Evolutionary conservation across 2,888 invertebrate genomes (phyloP).

Genomic region (Nomada ferruginata): DNA sequence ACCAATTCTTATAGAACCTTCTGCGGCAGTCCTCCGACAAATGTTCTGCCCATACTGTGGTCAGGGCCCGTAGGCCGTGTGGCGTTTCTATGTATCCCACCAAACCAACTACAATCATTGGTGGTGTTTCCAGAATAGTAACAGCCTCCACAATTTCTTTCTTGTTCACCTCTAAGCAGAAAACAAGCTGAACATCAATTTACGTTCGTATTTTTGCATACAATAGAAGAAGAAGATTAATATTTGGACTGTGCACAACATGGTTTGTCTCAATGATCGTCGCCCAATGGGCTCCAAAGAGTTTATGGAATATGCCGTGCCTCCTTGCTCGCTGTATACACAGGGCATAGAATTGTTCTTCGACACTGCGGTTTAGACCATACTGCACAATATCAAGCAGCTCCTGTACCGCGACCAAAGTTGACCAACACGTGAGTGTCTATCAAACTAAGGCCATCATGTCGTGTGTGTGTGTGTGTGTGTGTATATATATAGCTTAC

Average conservation of each 20-base stretch:
- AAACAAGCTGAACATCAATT: constrained; percentile 36
- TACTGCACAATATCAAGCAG: constrained; percentile 84
- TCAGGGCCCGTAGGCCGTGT: constrained; percentile 96
- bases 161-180: constrained; percentile 95
- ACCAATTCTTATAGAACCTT: constrained; percentile 99
- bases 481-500: neutral
- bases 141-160: constrained; percentile 99
- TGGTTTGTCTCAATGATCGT: constrained; percentile 90
- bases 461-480: constrained; percentile 56
- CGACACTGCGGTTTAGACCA: constrained; percentile 88
- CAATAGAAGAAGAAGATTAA: neutral
- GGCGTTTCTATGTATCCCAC: constrained; percentile 99
- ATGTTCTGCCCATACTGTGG: constrained; percentile 99
- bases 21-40: constrained; percentile 99
- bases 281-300: constrained; percentile 89
- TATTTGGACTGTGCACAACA: constrained; percentile 86
- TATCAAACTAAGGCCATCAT: constrained; percentile 72
- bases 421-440: constrained; percentile 73
- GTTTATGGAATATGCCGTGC: constrained; percentile 91
- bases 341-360: constrained; percentile 86
- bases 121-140: constrained; percentile 98
- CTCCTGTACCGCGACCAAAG: constrained; percentile 78
- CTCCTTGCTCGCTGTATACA: constrained; percentile 84
- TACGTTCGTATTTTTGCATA: constrained; percentile 1
- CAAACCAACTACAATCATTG: constrained; percentile 98